phyloP scores from a whole-genome alignment of 2,888 invertebrate genomes.

The Siphonodentalium dalli region DNA sequence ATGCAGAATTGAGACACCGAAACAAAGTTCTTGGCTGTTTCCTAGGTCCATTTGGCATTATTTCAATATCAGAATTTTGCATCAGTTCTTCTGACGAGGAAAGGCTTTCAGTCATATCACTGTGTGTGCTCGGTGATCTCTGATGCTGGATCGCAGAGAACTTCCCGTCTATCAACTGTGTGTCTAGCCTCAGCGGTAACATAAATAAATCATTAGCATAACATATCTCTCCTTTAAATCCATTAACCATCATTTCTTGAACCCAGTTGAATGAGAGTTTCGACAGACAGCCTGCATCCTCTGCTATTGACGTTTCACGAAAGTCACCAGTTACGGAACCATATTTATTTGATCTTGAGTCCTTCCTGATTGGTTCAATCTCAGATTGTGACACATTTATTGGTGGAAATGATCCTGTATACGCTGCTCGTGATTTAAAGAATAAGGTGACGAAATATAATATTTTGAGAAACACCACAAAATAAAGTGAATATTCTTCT shows the following conservation, averaged over 20 bases:
- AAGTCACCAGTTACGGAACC: slow-evolving; percentile 20
- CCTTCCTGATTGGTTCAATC: slow-evolving; percentile 35
- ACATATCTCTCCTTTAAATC: slow-evolving; percentile 69
- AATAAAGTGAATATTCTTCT: slow-evolving; percentile 46
- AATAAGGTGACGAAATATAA: slow-evolving; percentile 77
- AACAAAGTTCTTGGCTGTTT: slow-evolving; percentile 32
- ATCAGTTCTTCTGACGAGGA: no score
- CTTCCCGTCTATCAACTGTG: slow-evolving; percentile 39
- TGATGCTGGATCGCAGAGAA: slow-evolving; percentile 42
- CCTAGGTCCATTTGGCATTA: neutral
- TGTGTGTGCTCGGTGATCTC: no score
- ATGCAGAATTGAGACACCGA: slow-evolving; percentile 50
- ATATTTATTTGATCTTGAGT: slow-evolving; percentile 24
- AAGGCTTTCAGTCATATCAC: no score
- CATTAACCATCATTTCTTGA: slow-evolving; percentile 75
- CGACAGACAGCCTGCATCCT: slow-evolving; percentile 78
- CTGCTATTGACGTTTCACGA: slow-evolving; percentile 55
- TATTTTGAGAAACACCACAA: slow-evolving; percentile 69
- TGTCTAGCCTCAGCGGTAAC: slow-evolving; percentile 53
- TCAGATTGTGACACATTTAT: slow-evolving; percentile 37
- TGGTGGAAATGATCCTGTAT: slow-evolving; percentile 29
- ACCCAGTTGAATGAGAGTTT: slow-evolving; percentile 89
- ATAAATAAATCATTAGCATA: slow-evolving; percentile 61
- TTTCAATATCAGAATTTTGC: no score
- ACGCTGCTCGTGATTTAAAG: slow-evolving; percentile 65